phyloP scores from a whole-genome alignment of 2,113 vertebrate species.

The Cricetomys ansorgei region DNA sequence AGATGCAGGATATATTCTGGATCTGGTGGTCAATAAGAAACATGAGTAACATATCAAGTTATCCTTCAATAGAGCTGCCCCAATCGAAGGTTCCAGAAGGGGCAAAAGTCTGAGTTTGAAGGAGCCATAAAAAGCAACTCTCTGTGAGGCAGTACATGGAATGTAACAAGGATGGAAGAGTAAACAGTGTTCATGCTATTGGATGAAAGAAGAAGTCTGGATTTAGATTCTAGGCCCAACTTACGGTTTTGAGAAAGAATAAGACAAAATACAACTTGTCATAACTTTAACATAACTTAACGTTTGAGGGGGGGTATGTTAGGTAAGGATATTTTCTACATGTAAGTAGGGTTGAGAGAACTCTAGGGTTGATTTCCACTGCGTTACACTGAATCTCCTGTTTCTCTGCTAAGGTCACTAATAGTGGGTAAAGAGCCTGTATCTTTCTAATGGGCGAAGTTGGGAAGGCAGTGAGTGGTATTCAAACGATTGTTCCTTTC shows the following conservation, averaged over 20 bases:
- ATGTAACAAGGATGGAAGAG: background rate
- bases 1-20: background rate
- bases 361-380: background rate
- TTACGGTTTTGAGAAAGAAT: background rate
- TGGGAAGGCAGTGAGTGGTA: background rate
- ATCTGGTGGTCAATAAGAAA: background rate
- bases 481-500: background rate
- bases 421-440: background rate
- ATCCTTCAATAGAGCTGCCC: background rate
- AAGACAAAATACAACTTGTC: too few species aligned
- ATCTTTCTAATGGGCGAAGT: background rate
- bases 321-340: background rate
- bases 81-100: background rate
- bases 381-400: background rate
- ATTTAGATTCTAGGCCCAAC: background rate
- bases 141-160: background rate
- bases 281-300: too few species aligned
- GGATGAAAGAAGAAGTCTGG: background rate
- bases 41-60: background rate
- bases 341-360: too few species aligned
- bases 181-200: too few species aligned
- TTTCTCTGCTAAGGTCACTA: background rate
- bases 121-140: background rate
- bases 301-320: background rate
- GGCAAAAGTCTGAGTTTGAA: background rate